A percentile compares a stretch with the other conserved stretches of the same genome.
Evolutionary conservation across 2,113 vertebrate species (phyloP).

Genomic region (Talpa occidentalis): DNA sequence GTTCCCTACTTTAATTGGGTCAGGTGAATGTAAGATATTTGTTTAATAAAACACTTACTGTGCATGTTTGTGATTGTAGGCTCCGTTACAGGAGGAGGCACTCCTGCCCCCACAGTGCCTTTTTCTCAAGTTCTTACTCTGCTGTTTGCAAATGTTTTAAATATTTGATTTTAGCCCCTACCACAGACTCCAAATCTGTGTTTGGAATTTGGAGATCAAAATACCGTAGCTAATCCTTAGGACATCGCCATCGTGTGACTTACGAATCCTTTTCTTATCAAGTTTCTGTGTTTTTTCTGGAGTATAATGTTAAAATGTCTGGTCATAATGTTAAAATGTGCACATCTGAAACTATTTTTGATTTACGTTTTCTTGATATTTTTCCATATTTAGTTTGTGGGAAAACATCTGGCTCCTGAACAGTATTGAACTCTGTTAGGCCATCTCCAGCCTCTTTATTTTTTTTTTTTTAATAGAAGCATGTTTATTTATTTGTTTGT

Average conservation of each 20-base stretch:
- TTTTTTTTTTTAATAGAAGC: no score
- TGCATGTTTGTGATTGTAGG: background rate
- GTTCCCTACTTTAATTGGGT: background rate
- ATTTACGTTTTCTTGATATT: conserved; percentile 24
- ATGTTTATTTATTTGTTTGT: no score
- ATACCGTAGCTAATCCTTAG: conserved; percentile 68
- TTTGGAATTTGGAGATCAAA: conserved; percentile 72
- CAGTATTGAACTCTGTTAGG: background rate
- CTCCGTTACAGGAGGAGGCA: background rate
- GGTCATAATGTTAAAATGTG: conserved; percentile 55
- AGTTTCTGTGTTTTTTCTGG: conserved; percentile 68
- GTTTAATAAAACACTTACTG: conserved; percentile 34
- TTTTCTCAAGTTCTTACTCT: conserved; percentile 18
- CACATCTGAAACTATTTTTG: conserved; percentile 71
- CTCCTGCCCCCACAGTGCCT: background rate
- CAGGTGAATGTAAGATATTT: background rate
- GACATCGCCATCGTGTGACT: conserved; percentile 45
- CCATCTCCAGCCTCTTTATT: background rate
- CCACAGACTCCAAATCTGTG: conserved; percentile 67
- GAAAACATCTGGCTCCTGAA: background rate
- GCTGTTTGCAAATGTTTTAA: conserved; percentile 63
- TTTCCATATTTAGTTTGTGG: conserved; percentile 59
- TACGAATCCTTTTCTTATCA: conserved; percentile 56
- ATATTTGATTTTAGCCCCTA: conserved; percentile 66
- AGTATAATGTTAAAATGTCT: conserved; percentile 62